Percentiles rank a stretch among this genome's conserved stretches.
These are phyloP conservation scores for Eidolon helvum DNA, from an alignment of 2,113 vertebrate species.

Conservation along the genomic window DNA sequence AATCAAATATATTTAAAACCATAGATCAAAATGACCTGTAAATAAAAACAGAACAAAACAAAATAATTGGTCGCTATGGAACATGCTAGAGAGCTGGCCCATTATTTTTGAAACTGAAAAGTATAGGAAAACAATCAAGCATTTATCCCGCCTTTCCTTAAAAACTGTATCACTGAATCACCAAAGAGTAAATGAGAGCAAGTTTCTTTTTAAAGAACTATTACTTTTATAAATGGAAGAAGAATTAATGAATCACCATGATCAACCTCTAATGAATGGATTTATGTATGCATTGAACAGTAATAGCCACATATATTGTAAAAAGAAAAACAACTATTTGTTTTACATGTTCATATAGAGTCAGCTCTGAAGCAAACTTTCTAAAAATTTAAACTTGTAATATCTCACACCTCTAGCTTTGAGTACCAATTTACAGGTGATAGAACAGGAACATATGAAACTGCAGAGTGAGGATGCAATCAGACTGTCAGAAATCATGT, in stretches of 20 bases:
- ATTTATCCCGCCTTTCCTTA: neutral
- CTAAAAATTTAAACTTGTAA: neutral
- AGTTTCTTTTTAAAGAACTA: neutral
- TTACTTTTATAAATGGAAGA: neutral
- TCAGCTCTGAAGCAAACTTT: neutral
- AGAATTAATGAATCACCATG: neutral
- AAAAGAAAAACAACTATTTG: neutral
- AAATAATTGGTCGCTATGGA: slow-evolving; percentile 24
- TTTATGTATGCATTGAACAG: neutral
- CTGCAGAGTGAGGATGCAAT: neutral
- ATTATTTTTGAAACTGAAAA: slow-evolving; percentile 38
- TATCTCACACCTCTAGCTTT: neutral
- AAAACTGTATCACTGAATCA: neutral
- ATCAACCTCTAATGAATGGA: neutral
- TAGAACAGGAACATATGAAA: neutral
- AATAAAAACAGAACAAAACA: neutral
- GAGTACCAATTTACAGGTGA: neutral
- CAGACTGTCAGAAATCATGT: neutral
- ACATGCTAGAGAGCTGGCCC: neutral
- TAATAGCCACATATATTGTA: neutral
- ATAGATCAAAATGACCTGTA: neutral
- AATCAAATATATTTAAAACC: neutral
- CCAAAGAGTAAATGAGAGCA: neutral
- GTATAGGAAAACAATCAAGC: neutral
- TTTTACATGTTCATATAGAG: neutral